phyloP scores from a whole-genome alignment of 2,888 invertebrate genomes.

The Heliconius hortense region DNA sequence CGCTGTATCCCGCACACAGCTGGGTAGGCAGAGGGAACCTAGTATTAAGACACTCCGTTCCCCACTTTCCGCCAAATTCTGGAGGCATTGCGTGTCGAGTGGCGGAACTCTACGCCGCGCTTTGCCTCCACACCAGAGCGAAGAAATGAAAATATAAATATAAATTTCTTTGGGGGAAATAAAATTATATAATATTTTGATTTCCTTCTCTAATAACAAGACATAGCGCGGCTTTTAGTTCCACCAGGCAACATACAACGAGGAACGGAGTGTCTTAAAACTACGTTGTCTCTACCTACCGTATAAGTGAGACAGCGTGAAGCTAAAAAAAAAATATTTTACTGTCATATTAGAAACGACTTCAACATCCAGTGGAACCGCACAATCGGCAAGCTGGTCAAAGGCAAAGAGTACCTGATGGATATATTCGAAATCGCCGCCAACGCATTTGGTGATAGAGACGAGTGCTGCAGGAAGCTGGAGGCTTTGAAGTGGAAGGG shows the following conservation, averaged over 20 bases:
- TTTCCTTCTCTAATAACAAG: not conserved
- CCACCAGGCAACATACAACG: not conserved
- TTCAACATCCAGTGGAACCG: slow-evolving; percentile 92
- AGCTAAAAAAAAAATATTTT: not conserved
- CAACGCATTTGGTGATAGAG: slow-evolving; percentile 91
- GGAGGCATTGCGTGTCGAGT: too few relatives aligned
- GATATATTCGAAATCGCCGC: slow-evolving; percentile 94
- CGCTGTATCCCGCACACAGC: too few relatives aligned
- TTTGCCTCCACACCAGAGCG: too few relatives aligned
- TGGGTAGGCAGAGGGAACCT: too few relatives aligned
- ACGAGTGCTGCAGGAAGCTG: slow-evolving; percentile 89
- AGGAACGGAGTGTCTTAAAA: not conserved
- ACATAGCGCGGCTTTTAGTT: not conserved
- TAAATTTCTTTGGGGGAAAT: too few relatives aligned
- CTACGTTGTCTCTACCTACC: too few relatives aligned
- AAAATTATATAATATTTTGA: not conserved
- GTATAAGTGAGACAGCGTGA: too few relatives aligned
- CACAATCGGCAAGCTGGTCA: slow-evolving; percentile 87
- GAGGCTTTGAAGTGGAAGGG: slow-evolving; percentile 89
- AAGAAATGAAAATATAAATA: too few relatives aligned
- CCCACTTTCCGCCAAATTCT: too few relatives aligned
- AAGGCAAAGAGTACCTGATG: slow-evolving; percentile 90
- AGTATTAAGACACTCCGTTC: too few relatives aligned
- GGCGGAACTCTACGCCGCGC: too few relatives aligned
- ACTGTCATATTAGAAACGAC: slow-evolving; percentile 79